These are phyloP conservation scores for Xenentodon cancila DNA, from an alignment of 2,797 vertebrate species.

Conservation along the genomic window DNA sequence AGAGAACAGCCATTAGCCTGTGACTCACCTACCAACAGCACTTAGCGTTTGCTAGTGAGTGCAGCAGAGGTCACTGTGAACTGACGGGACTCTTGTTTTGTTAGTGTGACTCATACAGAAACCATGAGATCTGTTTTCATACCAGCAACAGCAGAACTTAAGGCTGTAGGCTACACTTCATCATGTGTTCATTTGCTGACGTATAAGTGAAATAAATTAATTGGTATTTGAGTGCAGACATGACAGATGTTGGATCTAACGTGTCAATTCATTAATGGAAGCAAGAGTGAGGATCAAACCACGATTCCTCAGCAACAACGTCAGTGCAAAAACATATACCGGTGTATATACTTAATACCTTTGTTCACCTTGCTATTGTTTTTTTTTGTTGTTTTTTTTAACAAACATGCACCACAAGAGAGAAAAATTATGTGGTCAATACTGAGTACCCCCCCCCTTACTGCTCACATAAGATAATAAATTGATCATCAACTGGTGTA, in stretches of 20 bases:
- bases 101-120: slow-evolving; percentile 36
- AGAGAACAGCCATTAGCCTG: slow-evolving; percentile 53
- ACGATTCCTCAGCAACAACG: no score
- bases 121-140: slow-evolving; percentile 2
- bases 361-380: no score
- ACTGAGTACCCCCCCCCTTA: no score
- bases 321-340: no score
- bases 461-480: no score
- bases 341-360: no score
- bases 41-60: slow-evolving; percentile 21
- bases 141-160: not conserved
- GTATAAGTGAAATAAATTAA: not conserved
- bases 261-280: not conserved
- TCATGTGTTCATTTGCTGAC: not conserved
- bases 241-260: not conserved
- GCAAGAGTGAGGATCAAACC: no score
- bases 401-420: no score
- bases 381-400: no score
- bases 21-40: slow-evolving; percentile 50
- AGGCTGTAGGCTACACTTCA: slow-evolving; percentile 8
- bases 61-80: slow-evolving; percentile 33
- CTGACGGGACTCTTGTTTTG: slow-evolving; percentile 19
- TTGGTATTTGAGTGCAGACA: not conserved
- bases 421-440: no score
- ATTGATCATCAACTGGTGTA: no score